phyloP scores from a whole-genome alignment of 1,140 invertebrate species.

The Cyclargus thomasi region DNA sequence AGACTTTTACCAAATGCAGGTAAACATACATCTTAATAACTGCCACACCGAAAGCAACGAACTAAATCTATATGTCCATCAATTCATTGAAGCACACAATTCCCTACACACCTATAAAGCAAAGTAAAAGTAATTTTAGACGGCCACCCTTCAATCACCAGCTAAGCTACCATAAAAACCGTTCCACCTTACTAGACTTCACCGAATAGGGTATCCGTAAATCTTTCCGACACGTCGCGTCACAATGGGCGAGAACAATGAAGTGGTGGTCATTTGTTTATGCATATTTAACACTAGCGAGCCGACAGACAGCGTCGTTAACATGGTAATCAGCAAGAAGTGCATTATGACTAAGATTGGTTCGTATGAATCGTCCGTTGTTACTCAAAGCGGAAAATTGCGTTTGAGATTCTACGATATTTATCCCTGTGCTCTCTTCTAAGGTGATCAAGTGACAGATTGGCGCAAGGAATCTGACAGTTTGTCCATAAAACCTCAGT shows the following conservation, averaged over 20 bases:
- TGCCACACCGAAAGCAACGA: no score
- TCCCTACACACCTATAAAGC: background rate
- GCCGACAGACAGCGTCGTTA: background rate
- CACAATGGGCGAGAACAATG: background rate
- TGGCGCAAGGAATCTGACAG: no score
- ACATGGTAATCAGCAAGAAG: background rate
- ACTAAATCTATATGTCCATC: no score
- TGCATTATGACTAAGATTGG: background rate
- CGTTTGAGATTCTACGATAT: no score
- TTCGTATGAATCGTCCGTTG: background rate
- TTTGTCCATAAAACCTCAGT: no score
- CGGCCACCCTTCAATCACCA: background rate
- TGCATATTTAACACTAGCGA: background rate
- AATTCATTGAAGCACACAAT: background rate
- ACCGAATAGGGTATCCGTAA: background rate
- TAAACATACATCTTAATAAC: no score
- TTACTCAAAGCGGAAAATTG: background rate
- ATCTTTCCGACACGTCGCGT: background rate
- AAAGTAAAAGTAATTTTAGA: slow-evolving; percentile 8
- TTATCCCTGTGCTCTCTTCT: no score
- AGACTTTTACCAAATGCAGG: no score
- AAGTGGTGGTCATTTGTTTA: background rate
- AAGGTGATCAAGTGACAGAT: no score
- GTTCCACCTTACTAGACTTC: background rate
- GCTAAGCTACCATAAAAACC: background rate